These are phyloP conservation scores for Rousettus leschenaultii DNA, from an alignment of 2,113 vertebrate species.

Conservation along the genomic window DNA sequence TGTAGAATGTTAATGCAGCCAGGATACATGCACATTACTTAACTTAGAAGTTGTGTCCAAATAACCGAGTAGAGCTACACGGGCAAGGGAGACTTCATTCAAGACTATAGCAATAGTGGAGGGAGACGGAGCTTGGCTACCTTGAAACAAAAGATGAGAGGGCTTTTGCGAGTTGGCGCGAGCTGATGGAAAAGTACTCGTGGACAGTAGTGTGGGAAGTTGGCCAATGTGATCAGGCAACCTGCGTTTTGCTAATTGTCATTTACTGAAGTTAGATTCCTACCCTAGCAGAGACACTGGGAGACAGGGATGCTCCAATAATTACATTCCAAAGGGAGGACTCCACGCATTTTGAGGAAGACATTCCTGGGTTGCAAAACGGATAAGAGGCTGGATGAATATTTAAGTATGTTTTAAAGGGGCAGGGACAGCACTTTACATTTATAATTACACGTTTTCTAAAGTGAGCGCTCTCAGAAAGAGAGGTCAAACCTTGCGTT, in stretches of 20 bases:
- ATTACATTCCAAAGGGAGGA: background rate
- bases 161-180: fast-evolving
- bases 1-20: background rate
- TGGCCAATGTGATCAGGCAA: background rate
- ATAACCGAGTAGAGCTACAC: background rate
- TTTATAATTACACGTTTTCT: background rate
- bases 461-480: background rate
- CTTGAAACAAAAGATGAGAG: background rate
- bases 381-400: background rate
- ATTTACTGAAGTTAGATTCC: background rate
- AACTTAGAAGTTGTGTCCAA: background rate
- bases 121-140: background rate
- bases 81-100: background rate
- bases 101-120: background rate
- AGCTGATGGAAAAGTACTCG: background rate
- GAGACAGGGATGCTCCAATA: background rate
- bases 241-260: background rate
- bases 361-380: background rate
- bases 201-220: background rate
- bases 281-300: background rate
- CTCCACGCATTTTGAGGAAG: background rate
- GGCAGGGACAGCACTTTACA: background rate
- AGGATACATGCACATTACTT: background rate
- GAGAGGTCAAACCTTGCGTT: background rate
- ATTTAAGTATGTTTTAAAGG: background rate